phyloP scores from a whole-genome alignment of 2,797 vertebrate genomes.

The Lateolabrax maculatus region DNA sequence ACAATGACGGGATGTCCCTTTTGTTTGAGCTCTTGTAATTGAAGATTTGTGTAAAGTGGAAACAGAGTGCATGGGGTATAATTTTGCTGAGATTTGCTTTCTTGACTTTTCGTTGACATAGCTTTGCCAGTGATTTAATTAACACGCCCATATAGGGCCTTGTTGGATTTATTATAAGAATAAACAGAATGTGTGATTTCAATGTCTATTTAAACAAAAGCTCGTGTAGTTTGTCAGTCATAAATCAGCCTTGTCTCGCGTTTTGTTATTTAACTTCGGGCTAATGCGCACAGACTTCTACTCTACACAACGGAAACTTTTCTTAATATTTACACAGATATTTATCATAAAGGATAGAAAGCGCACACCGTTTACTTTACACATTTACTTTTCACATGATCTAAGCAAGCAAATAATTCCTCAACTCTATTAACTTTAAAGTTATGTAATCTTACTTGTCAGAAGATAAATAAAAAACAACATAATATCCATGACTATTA shows the following conservation, averaged over 20 bases:
- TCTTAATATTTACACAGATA: constrained; percentile 31
- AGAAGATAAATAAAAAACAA: background rate
- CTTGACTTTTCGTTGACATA: background rate
- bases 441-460: constrained; percentile 19
- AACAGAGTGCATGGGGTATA: background rate
- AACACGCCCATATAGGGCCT: background rate
- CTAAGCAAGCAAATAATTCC: background rate
- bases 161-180: constrained; percentile 39
- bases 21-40: constrained; percentile 51
- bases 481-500: background rate
- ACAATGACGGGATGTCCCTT: constrained; percentile 33
- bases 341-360: constrained; percentile 6
- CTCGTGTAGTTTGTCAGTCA: constrained; percentile 29
- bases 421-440: background rate
- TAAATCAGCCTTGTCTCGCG: constrained; percentile 33
- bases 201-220: constrained; percentile 44
- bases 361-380: background rate
- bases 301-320: constrained; percentile 14
- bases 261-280: constrained; percentile 30
- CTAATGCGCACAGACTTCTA: background rate
- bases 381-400: constrained; percentile 5
- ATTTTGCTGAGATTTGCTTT: constrained; percentile 10
- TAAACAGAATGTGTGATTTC: constrained; percentile 51
- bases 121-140: constrained; percentile 29
- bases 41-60: constrained; percentile 44